These are phyloP conservation scores for Scomber scombrus DNA, from an alignment of 2,113 vertebrate species.

Conservation along the genomic window DNA sequence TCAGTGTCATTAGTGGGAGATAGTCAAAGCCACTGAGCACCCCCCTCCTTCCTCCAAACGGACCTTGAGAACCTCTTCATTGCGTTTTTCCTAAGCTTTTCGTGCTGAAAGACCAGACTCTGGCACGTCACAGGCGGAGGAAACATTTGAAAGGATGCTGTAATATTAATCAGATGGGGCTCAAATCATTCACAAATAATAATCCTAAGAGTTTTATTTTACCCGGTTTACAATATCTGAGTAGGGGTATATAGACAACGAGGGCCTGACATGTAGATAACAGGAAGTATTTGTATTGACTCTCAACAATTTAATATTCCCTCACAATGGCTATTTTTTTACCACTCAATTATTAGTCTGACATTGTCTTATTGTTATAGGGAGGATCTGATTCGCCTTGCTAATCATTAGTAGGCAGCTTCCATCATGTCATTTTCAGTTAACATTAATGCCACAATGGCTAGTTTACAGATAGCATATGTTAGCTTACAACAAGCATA, in stretches of 20 bases:
- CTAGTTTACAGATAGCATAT: no score
- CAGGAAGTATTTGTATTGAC: slow-evolving; percentile 9
- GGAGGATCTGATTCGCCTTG: no score
- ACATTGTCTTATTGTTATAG: no score
- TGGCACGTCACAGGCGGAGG: slow-evolving; percentile 48
- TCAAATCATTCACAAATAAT: slow-evolving; percentile 37
- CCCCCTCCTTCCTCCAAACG: slow-evolving; percentile 2
- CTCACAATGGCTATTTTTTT: background rate
- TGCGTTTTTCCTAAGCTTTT: slow-evolving; percentile 22
- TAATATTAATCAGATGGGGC: slow-evolving; percentile 65
- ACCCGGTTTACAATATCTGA: slow-evolving; percentile 4
- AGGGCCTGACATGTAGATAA: slow-evolving; percentile 10
- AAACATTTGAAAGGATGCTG: slow-evolving; percentile 52
- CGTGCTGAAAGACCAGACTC: slow-evolving; percentile 21
- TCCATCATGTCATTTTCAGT: no score
- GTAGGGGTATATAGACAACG: slow-evolving; percentile 16
- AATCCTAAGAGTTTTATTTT: slow-evolving; percentile 33
- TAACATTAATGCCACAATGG: no score
- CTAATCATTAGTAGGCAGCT: no score
- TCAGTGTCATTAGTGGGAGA: slow-evolving; percentile 71
- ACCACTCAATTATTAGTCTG: background rate
- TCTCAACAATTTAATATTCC: no score
- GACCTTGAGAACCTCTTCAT: slow-evolving; percentile 42
- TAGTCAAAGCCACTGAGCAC: slow-evolving; percentile 34
- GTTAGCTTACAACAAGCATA: no score